These are phyloP conservation scores for Holacanthus passer DNA, from an alignment of 2,113 vertebrate species.

Conservation along the genomic window DNA sequence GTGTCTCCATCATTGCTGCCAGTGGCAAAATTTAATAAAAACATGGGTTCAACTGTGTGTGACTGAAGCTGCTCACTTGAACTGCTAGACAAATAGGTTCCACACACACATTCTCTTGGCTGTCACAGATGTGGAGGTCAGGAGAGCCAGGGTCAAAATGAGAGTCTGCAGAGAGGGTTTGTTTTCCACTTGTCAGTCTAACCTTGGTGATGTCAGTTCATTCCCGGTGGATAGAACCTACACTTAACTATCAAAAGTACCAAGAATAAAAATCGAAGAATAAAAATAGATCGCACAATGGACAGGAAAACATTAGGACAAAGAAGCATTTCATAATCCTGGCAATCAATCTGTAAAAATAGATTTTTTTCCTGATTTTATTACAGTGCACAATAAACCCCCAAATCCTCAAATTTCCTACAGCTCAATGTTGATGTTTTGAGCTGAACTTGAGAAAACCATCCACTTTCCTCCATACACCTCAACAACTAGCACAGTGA, in stretches of 20 bases:
- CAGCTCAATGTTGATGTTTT: not conserved
- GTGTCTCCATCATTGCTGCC: conserved; percentile 73
- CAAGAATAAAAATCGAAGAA: conserved; percentile 47
- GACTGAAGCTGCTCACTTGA: conserved; percentile 64
- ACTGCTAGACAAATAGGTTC: conserved; percentile 45
- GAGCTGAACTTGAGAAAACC: not conserved
- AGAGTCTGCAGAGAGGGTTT: conserved; percentile 36
- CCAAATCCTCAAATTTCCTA: conserved; percentile 3
- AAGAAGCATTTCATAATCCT: conserved; percentile 25
- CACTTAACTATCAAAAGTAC: conserved; percentile 30
- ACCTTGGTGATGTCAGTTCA: conserved; percentile 49
- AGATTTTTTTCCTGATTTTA: not conserved
- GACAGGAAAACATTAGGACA: not conserved
- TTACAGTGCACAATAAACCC: not conserved
- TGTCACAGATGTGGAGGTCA: conserved; percentile 36
- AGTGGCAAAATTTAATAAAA: conserved; percentile 83
- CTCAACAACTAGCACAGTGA: not conserved
- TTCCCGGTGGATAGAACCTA: conserved; percentile 24
- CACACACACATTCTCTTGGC: conserved; percentile 44
- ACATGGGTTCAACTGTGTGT: conserved; percentile 77
- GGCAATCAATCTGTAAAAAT: conserved; percentile 3
- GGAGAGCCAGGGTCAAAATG: conserved; percentile 26
- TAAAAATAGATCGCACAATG: not conserved
- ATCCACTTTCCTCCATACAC: not conserved
- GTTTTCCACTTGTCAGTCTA: conserved; percentile 56